Evolutionary conservation across 2,797 vertebrate species (phyloP).

Genomic region (Microchirus variegatus): DNA sequence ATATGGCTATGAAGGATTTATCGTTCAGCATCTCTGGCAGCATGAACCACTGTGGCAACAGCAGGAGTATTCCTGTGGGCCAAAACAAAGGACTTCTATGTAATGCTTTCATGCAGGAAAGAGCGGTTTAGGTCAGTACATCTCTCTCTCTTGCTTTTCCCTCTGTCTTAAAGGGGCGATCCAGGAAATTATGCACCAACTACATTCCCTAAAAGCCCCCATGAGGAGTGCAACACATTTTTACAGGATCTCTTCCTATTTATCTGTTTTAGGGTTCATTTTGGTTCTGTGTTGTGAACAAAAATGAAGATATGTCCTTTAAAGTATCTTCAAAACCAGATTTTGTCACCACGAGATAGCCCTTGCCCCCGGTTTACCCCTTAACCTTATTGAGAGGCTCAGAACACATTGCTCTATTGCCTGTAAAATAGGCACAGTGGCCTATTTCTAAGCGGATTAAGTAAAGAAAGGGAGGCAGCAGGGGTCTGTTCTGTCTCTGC

Average conservation of each 20-base stretch:
- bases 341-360: slow-evolving; percentile 50
- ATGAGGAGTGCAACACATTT: slow-evolving; percentile 42
- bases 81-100: slow-evolving; percentile 56
- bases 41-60: slow-evolving; percentile 11
- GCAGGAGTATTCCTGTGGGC: slow-evolving; percentile 40
- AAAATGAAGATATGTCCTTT: slow-evolving; percentile 29
- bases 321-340: slow-evolving; percentile 24
- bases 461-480: slow-evolving; percentile 68
- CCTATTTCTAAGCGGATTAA: slow-evolving; percentile 81
- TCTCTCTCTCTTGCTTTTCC: slow-evolving; percentile 36
- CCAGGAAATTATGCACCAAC: slow-evolving; percentile 45
- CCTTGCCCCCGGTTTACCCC: slow-evolving; percentile 46
- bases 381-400: slow-evolving; percentile 51
- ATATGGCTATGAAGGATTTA: slow-evolving; percentile 47
- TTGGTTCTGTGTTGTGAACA: slow-evolving; percentile 19
- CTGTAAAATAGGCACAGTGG: slow-evolving; percentile 81
- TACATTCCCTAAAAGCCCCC: slow-evolving; percentile 50
- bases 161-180: slow-evolving; percentile 53
- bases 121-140: slow-evolving; percentile 51
- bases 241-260: slow-evolving; percentile 23
- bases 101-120: slow-evolving; percentile 60
- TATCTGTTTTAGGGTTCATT: slow-evolving; percentile 47
- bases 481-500: slow-evolving; percentile 59
- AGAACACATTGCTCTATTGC: slow-evolving; percentile 77
- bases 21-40: slow-evolving; percentile 28